Evolutionary conservation across 2,797 vertebrate species (phyloP).

Genomic region (Acrocephalus scirpaceus): DNA sequence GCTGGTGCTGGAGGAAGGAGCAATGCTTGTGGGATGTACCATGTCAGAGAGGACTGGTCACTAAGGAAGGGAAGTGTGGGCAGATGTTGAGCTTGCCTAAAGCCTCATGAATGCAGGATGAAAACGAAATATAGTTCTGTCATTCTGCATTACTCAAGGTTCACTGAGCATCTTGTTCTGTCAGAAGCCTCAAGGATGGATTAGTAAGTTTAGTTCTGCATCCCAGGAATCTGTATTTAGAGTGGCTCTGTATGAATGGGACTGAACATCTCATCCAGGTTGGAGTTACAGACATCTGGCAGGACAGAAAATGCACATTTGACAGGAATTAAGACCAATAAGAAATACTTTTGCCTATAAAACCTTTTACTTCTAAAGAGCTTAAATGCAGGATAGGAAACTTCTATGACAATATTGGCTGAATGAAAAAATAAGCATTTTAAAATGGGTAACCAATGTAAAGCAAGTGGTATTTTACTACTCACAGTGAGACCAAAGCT

Average conservation of each 20-base stretch:
- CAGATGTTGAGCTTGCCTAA: background rate
- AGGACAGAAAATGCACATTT: background rate
- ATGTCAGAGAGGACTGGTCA: background rate
- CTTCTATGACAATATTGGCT: background rate
- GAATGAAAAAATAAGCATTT: background rate
- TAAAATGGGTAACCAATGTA: background rate
- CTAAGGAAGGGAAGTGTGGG: background rate
- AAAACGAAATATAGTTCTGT: background rate
- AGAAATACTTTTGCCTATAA: background rate
- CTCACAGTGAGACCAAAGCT: background rate
- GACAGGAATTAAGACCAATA: background rate
- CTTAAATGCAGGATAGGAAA: background rate
- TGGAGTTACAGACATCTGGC: background rate
- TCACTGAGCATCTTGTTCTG: background rate
- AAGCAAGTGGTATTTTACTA: background rate
- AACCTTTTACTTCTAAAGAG: background rate
- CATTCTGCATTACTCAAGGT: background rate
- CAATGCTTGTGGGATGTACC: background rate
- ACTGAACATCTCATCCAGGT: background rate
- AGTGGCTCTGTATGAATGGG: background rate
- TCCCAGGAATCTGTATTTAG: slow-evolving; percentile 1
- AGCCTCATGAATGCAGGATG: background rate
- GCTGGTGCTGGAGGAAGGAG: background rate
- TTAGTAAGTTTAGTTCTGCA: slow-evolving; percentile 8
- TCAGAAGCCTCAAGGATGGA: background rate